Evolutionary conservation across 1,140 invertebrate species (phyloP), one percentile per base, ranked within the genome.

Genomic region (Asobara japonica): DNA sequence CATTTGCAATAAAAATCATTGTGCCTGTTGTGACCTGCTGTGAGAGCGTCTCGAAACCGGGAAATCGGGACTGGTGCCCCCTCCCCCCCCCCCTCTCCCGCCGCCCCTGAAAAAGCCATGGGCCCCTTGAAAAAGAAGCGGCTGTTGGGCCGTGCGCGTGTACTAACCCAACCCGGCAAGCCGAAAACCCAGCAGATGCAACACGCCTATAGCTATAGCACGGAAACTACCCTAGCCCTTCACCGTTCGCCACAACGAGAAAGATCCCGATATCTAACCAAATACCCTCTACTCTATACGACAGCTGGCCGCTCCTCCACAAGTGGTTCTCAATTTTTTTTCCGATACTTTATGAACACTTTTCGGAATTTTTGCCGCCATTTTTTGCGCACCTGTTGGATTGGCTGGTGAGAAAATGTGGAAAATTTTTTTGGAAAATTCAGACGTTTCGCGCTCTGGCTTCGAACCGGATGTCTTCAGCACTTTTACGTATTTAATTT

Each of bases 271-370:
- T 56, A 56, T 56, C 51, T 56, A 45, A 56, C 51, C 22, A 56
- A 56, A 56, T 56, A 22, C 51, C 18, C 16, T 56, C 22, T 56
- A 56, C 25, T 10, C 22, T 56, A 56, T 29, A 62, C 60, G 60
- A 82, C 85, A 86, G 84, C 85, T 86, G 84, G 86, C 83, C 41
- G 41, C 3, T 41, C 85, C 84, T 84, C 84, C 86, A 85, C 84
- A 86, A 87, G 84, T 86, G 85, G 84, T 86, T 85, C 85, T 85
- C 84, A 86, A 84, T 83, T 84, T 79, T 45, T 45, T 45, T 45
- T 16, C 41, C 11, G 13, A 7, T 13, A 13, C 5, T 45, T 45
- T 45, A 18, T 45, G n/a, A 1, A 79, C 78, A 74, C 77, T 79
- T 80, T 80, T 78, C 30, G 8, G 25, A 51, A 33, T 22, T 61